Conservation (phyloP, 2,113 vertebrate species). For the Mus musculus region DNA sequence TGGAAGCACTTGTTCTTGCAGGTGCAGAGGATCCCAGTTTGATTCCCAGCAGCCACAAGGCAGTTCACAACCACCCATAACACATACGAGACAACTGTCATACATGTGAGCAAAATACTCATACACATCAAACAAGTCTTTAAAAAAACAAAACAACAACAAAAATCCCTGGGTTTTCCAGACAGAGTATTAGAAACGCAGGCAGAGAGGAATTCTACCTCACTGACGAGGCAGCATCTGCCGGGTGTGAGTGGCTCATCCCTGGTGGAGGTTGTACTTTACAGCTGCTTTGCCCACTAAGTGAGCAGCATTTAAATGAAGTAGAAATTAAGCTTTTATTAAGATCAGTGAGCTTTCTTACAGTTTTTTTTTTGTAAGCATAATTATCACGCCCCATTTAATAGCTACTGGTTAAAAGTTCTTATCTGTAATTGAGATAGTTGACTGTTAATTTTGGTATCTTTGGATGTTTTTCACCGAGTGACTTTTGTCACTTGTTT, state of each 20-base stretch:
- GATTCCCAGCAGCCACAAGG: not conserved
- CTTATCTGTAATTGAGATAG: conserved; percentile 47
- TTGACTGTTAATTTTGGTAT: conserved; percentile 58
- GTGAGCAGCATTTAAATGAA: conserved; percentile 50
- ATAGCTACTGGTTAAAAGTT: conserved; percentile 43
- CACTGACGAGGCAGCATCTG: not conserved
- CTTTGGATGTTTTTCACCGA: conserved; percentile 18
- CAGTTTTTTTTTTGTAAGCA: conserved; percentile 31
- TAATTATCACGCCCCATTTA: conserved; percentile 54
- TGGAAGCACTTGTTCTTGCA: not conserved
- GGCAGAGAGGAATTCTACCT: not conserved
- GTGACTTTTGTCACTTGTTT: conserved; percentile 38
- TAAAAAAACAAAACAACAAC: not conserved
- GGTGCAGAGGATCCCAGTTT: not conserved
- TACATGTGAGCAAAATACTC: not conserved
- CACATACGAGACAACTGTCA: not conserved
- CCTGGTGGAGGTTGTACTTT: not conserved
- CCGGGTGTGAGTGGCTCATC: not conserved
- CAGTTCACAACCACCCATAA: not conserved
- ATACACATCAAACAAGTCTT: not conserved
- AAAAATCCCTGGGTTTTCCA: not conserved
- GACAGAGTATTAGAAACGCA: not conserved
- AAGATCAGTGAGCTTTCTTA: not conserved
- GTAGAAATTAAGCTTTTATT: conserved; percentile 36
- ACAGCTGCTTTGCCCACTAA: conserved; percentile 2